Base-by-base conservation (phyloP, 2,113 vertebrate genomes). In the Carassius gibelio region DNA sequence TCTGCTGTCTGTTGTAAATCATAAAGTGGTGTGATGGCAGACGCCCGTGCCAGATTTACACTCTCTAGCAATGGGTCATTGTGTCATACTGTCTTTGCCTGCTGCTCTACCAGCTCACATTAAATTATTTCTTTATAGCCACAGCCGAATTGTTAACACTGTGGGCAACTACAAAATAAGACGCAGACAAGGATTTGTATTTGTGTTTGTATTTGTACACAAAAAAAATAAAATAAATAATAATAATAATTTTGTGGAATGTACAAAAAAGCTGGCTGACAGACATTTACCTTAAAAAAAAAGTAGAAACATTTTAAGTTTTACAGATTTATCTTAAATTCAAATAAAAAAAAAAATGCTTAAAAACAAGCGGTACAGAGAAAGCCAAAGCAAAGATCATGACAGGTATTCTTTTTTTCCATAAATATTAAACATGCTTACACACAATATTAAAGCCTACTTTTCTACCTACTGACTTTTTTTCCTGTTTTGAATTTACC, bases 61-160 rank as follows among this genome's bases (percentile, higher is more conserved):
- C 75, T 74, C 85, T 68, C 64, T 88, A 89, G 88, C 81, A 42
- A 23, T 15, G 10, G 66, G 86, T 81, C 86, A 87, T 61, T 62
- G 34, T 82, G 84, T 87, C 79, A 84, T 83, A 86, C 81, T 82
- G 90, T 89, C 84, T 45, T 86, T 85, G 89, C 87, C 81, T 86
- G 81, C 86, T 38, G 87, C 85, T 75, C 85, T 76, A 87, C 91
- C 88, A 75, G 88, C 61, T 87, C 86, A 86, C 66, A 85, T 74
- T 57, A 86, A 90, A 89, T 88, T 83, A 93, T 89, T 93, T 91
- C 86, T 86, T 77, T 87, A 81, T 85, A 59, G 45, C 76, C 87
- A 89, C 85, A n/a, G 86, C 85, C 84, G 88, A 93, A 92, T 93
- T 91, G 89, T 91, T 88, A 89, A 87, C 92, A 92, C 77, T 34